Conservation (phyloP, 2,888 invertebrate species). For the Actias luna region DNA sequence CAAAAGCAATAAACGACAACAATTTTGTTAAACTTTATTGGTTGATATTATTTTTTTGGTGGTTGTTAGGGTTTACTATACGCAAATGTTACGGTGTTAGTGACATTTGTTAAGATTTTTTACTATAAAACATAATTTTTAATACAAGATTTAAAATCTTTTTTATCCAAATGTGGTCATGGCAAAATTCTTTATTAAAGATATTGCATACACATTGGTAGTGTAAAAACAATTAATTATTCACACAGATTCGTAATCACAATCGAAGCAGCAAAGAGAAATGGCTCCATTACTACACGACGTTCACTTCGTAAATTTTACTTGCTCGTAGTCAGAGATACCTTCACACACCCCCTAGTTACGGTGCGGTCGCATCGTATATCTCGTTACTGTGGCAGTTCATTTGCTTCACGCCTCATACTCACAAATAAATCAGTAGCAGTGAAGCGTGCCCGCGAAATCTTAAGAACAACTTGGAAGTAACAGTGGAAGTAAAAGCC, state of each 20-base stretch:
- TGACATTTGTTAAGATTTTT: neutral
- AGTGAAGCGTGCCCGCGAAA: constrained; percentile 55
- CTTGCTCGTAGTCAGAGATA: constrained; percentile 38
- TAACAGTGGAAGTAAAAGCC: neutral
- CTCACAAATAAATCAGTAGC: constrained; percentile 78
- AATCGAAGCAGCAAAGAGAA: constrained; percentile 20
- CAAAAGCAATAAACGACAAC: too few relatives aligned
- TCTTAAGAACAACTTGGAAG: constrained; percentile 52
- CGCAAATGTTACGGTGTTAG: too few relatives aligned
- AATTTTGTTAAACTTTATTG: too few relatives aligned
- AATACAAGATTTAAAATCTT: neutral
- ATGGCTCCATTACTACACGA: constrained; percentile 41
- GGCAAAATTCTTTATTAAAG: neutral
- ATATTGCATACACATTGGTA: neutral
- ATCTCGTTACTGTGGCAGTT: constrained; percentile 70
- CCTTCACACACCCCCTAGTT: constrained; percentile 35
- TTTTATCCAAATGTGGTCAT: neutral
- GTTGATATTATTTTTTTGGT: too few relatives aligned
- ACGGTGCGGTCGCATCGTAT: constrained; percentile 62
- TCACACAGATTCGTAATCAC: neutral
- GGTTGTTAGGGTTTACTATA: too few relatives aligned
- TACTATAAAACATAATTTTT: too few relatives aligned
- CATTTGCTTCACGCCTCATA: constrained; percentile 78
- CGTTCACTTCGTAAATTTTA: constrained; percentile 36
- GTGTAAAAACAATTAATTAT: neutral